Conservation (phyloP, 1,140 invertebrate species). For the Zaprionus tsacasi region DNA sequence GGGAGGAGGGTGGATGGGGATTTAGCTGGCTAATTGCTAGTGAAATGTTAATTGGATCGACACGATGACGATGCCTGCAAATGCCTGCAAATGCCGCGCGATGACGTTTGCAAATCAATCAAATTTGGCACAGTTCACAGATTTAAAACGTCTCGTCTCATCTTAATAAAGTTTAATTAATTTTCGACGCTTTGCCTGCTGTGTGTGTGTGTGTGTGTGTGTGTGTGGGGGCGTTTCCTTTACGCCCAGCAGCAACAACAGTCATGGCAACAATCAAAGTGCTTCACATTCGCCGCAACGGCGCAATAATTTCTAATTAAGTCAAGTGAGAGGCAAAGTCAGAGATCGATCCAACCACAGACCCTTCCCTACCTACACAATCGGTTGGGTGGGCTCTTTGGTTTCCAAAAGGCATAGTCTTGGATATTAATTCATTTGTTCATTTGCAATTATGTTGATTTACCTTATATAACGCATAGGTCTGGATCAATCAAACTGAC, state of each 20-base stretch:
- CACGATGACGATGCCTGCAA: background rate
- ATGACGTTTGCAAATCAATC: constrained; percentile 39
- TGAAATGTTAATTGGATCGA: constrained; percentile 48
- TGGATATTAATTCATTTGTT: constrained; percentile 19
- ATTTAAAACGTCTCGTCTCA: constrained; percentile 11
- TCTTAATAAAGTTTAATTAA: constrained; percentile 46
- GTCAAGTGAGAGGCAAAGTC: constrained; percentile 37
- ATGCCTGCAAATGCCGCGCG: background rate
- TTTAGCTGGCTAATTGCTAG: constrained; percentile 36
- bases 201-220: too few species aligned
- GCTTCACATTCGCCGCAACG: constrained; percentile 9
- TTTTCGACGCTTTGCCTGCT: constrained; percentile 1
- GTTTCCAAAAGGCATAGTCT: background rate
- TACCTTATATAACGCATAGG: background rate
- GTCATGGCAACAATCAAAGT: constrained; percentile 14
- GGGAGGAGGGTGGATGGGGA: too few species aligned
- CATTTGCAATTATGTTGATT: constrained; percentile 27
- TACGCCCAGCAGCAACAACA: background rate
- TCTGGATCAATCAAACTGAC: background rate
- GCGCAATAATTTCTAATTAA: constrained; percentile 49
- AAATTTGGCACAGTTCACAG: constrained; percentile 4
- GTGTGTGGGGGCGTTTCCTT: background rate
- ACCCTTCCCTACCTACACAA: background rate
- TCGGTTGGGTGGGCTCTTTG: background rate
- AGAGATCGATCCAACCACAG: constrained; percentile 20